Evolutionary conservation across 2,113 vertebrate species (phyloP), one percentile per base, ranked within the genome.

Genomic region (Turdus rufiventris): DNA sequence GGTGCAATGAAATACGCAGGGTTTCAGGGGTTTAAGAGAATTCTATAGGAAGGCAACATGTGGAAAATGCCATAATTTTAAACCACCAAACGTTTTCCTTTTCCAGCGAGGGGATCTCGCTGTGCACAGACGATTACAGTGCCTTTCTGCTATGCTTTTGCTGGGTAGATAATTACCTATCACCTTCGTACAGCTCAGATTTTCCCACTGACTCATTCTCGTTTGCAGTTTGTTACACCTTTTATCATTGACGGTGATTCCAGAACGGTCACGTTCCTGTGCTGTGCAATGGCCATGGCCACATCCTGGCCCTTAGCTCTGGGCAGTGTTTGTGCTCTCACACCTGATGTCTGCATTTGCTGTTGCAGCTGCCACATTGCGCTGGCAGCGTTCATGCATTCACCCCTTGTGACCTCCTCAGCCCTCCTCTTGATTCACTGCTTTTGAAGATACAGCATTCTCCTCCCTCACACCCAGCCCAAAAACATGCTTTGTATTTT

Each of bases 171-270:
- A 80, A 86, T 88, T 91, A 83, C 17, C 11, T 58, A 66, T 83
- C 92, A 58, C 75, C 90, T 85, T 88, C 5, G 5, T 65, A 76
- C 54, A 57, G 58, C 63, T 33, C 78, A 85, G 62, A 66, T 66
- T 83, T 68, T 93, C 70, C 51, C 82, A 73, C 36, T 93, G 95
- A 85, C 85, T 95, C 85, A 70, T 73, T 70, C 34, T 74, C 54
- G 53, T 36, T 83, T 94, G 54, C 82, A 80, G 54, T 47, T 91
- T 73, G 54, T 82, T 58, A 76, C 78, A 85, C 95, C 67, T 90
- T 85, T 45, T 93, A 42, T 76, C 85, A n/a, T 40, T 48, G 29
- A 31, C 15, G 1, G 1, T 10, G 60, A 56, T 54, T 77, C 87
- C 68, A 34, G 51, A 67, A 48, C 2, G 58, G 74, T 65, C 78